A percentile compares a stretch with the other conserved stretches of the same genome.
Evolutionary conservation across 2,888 invertebrate genomes (phyloP).

Genomic region (Zelleria hepariella): DNA sequence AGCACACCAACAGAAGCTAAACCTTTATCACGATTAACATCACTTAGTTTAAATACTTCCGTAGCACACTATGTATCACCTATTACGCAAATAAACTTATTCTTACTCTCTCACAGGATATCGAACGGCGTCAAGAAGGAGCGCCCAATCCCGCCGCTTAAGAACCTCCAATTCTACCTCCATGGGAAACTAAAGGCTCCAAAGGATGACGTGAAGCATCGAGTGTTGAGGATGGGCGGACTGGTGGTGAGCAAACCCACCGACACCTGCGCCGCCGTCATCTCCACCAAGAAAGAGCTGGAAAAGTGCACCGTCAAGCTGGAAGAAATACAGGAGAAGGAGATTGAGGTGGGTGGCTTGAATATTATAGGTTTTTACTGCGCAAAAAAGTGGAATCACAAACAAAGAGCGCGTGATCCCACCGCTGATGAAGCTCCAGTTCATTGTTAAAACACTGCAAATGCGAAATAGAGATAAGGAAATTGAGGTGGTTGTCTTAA

Average conservation of each 20-base stretch:
- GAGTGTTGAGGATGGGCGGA: conserved; percentile 84
- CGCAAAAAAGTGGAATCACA: too few relatives aligned
- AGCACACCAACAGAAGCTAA: too few relatives aligned
- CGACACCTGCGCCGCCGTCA: conserved; percentile 79
- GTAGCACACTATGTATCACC: neutral
- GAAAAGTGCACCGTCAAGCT: conserved; percentile 78
- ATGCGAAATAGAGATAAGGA: too few relatives aligned
- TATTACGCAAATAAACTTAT: too few relatives aligned
- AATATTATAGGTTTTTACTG: too few relatives aligned
- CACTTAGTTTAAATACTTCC: too few relatives aligned
- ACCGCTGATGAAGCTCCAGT: too few relatives aligned
- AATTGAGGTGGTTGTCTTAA: too few relatives aligned
- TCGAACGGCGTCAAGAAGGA: conserved; percentile 74
- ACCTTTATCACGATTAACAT: too few relatives aligned
- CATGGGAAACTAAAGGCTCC: conserved; percentile 68
- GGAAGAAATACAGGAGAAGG: conserved; percentile 73
- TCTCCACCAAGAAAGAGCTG: conserved; percentile 79
- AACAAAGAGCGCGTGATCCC: too few relatives aligned
- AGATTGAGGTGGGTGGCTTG: conserved; percentile 76
- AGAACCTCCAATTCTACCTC: conserved; percentile 83
- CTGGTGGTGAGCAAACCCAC: conserved; percentile 76
- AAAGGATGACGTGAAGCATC: conserved; percentile 76
- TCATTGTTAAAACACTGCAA: too few relatives aligned
- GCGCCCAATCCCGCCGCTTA: conserved; percentile 77
- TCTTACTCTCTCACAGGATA: too few relatives aligned